Percentiles rank a stretch among this genome's conserved stretches.
These are phyloP conservation scores for Sesamia nonagrioides DNA, from an alignment of 1,140 invertebrate species.

Conservation along the genomic window DNA sequence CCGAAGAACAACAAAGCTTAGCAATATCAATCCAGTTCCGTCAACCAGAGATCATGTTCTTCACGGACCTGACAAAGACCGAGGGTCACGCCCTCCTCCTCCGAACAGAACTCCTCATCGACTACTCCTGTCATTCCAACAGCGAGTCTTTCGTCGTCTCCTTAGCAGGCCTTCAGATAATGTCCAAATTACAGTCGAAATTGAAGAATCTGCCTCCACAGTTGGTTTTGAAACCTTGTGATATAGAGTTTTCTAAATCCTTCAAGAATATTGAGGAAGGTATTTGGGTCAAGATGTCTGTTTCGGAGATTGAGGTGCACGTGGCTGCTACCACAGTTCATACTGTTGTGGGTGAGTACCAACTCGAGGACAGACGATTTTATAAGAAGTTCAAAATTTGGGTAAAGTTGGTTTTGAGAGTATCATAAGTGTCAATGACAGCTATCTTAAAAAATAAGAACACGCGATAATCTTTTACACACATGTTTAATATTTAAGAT, in stretches of 20 bases:
- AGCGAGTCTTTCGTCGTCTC: constrained; percentile 90
- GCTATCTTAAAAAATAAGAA: too few relatives aligned
- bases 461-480: too few relatives aligned
- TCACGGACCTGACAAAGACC: constrained; percentile 90
- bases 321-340: constrained; percentile 92
- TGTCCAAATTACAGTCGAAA: constrained; percentile 87
- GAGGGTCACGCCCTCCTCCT: constrained; percentile 92
- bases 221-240: constrained; percentile 90
- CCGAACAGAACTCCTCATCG: constrained; percentile 91
- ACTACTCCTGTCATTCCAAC: constrained; percentile 91
- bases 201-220: constrained; percentile 87
- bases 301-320: constrained; percentile 91
- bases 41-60: constrained; percentile 93
- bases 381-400: too few relatives aligned
- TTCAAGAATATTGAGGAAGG: constrained; percentile 90
- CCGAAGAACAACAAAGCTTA: constrained; percentile 87
- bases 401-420: too few relatives aligned
- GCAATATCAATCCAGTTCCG: constrained; percentile 91
- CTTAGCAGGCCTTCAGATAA: constrained; percentile 90
- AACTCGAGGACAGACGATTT: not conserved
- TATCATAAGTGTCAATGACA: too few relatives aligned
- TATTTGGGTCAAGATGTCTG: constrained; percentile 88
- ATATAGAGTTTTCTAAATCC: constrained; percentile 91
- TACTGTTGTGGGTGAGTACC: constrained; percentile 88
- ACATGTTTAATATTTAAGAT: too few relatives aligned